A percentile compares a stretch with the other conserved stretches of the same genome.
Evolutionary conservation across 2,113 vertebrate genomes (phyloP).

Genomic region (Hipposideros armiger): DNA sequence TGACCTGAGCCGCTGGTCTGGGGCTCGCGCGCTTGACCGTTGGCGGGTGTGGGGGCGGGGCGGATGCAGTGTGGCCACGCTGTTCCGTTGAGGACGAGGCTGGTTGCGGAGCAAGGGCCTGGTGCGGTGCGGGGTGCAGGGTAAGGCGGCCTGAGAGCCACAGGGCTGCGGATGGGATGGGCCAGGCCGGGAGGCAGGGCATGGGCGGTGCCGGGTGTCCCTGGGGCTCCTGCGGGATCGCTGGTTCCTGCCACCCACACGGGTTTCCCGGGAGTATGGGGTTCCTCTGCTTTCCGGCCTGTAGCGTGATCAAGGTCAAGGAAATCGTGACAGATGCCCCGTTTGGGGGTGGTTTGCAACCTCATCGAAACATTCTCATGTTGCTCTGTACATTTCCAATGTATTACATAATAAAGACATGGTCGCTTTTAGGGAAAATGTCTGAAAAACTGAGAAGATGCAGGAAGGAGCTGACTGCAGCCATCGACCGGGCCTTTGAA

Average conservation of each 20-base stretch:
- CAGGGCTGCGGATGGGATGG: not conserved
- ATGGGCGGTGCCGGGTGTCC: not conserved
- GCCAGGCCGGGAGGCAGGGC: rapidly evolving
- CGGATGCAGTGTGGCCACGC: not conserved
- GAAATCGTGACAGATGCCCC: not conserved
- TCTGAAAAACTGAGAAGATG: constrained; percentile 84
- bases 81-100: not conserved
- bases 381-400: not conserved
- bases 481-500: constrained; percentile 83
- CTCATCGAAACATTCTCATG: rapidly evolving
- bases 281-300: rapidly evolving
- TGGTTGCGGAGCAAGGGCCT: not conserved
- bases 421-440: constrained; percentile 80
- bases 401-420: constrained; percentile 27
- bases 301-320: not conserved
- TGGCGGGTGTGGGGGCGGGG: not conserved
- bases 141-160: not conserved
- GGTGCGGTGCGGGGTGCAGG: not conserved
- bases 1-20: not conserved
- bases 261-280: not conserved
- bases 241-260: not conserved
- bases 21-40: not conserved
- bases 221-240: rapidly evolving
- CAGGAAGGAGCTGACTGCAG: constrained; percentile 83
- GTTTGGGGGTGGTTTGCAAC: not conserved